phyloP scores from a whole-genome alignment of 2,888 invertebrate genomes.

The Lissonota sp. region DNA sequence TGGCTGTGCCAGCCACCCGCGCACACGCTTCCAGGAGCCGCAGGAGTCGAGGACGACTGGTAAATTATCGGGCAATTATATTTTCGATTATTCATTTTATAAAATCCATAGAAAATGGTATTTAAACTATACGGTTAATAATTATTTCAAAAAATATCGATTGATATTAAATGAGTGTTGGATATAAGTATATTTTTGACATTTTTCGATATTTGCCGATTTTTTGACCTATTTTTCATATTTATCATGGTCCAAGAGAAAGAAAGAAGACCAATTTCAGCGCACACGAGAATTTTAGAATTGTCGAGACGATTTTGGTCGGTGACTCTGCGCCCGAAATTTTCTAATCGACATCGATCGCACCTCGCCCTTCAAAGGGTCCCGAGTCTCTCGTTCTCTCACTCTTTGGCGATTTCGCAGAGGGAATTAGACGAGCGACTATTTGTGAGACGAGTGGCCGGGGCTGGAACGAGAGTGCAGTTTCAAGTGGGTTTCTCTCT shows the following conservation, averaged over 20 bases:
- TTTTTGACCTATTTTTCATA: too few relatives aligned
- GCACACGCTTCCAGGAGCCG: slow-evolving; percentile 58
- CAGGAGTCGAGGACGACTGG: slow-evolving; percentile 60
- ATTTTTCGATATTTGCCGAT: too few relatives aligned
- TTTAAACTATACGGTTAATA: not conserved
- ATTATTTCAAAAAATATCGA: not conserved
- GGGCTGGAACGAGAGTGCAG: not conserved
- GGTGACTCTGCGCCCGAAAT: not conserved
- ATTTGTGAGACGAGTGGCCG: slow-evolving; percentile 50
- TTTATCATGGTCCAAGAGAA: too few relatives aligned
- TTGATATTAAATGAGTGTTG: too few relatives aligned
- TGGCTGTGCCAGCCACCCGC: slow-evolving; percentile 54
- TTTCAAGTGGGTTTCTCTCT: slow-evolving; percentile 18
- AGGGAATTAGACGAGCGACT: slow-evolving; percentile 55
- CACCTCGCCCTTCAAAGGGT: slow-evolving; percentile 24
- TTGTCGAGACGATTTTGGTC: not conserved
- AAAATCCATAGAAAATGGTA: slow-evolving; percentile 20
- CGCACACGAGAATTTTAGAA: not conserved
- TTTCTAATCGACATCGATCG: slow-evolving; percentile 50
- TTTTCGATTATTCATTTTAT: slow-evolving; percentile 44
- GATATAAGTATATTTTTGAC: too few relatives aligned
- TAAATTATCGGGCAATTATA: slow-evolving; percentile 57
- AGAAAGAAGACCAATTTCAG: too few relatives aligned
- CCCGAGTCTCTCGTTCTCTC: slow-evolving; percentile 17
- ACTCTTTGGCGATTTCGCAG: slow-evolving; percentile 26